Evolutionary conservation across 2,797 vertebrate genomes (phyloP).

Genomic region (Buceros bicornis): DNA sequence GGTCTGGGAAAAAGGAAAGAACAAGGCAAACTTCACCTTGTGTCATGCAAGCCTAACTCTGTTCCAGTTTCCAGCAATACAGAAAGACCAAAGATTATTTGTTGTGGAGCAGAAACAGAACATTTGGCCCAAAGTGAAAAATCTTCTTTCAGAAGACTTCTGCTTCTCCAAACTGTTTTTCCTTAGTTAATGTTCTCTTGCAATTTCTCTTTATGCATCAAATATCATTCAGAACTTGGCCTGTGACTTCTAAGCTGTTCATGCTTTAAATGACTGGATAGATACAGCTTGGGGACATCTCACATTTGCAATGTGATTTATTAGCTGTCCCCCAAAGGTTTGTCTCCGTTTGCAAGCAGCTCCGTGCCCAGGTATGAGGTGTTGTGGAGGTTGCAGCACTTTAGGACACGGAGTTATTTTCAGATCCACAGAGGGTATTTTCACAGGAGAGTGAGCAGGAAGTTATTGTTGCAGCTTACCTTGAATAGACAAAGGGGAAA

Average conservation of each 20-base stretch:
- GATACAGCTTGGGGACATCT: neutral
- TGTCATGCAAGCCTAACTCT: neutral
- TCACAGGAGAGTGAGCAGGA: slow-evolving; percentile 38
- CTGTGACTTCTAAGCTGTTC: neutral
- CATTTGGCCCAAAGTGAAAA: neutral
- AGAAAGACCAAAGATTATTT: neutral
- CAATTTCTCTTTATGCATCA: neutral
- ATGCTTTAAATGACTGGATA: rapidly evolving
- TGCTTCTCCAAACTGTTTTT: neutral
- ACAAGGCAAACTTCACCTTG: neutral
- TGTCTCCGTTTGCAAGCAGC: rapidly evolving
- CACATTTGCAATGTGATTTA: neutral
- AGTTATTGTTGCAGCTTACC: slow-evolving; percentile 42
- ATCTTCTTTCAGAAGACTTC: neutral
- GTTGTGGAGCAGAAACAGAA: neutral
- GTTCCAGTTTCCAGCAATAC: neutral
- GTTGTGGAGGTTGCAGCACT: neutral
- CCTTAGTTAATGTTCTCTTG: rapidly evolving
- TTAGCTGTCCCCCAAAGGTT: neutral
- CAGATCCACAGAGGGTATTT: slow-evolving; percentile 32
- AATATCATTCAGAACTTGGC: neutral
- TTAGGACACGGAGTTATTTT: neutral
- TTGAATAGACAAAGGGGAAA: slow-evolving; percentile 62
- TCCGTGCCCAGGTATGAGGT: neutral
- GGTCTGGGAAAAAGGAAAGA: neutral